Percentiles rank a stretch among this genome's conserved stretches.
Conservation (phyloP, 2,888 invertebrate species). For the Trichogramma evanescens region DNA sequence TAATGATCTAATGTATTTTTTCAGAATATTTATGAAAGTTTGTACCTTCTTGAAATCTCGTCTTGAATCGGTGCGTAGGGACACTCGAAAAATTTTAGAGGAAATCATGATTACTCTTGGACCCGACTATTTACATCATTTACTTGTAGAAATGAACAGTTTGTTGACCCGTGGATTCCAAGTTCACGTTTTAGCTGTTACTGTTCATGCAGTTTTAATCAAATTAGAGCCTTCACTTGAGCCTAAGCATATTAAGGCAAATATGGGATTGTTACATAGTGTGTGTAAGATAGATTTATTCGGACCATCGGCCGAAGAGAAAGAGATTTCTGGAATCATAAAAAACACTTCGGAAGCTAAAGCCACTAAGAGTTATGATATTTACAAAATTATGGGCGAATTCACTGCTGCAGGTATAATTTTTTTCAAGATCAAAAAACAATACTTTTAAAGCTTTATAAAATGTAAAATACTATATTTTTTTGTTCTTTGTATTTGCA, state of each 20-base stretch:
- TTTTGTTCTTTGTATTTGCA: background rate
- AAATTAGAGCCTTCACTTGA: constrained; percentile 64
- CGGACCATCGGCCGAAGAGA: constrained; percentile 81
- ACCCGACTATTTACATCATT: constrained; percentile 66
- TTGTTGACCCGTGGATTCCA: constrained; percentile 84
- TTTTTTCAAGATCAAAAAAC: background rate
- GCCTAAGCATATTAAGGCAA: constrained; percentile 71
- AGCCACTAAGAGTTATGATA: constrained; percentile 78
- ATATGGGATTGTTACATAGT: constrained; percentile 69
- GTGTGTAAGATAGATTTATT: constrained; percentile 84
- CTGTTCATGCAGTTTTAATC: constrained; percentile 75
- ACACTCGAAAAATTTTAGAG: constrained; percentile 84
- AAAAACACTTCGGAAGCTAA: constrained; percentile 77
- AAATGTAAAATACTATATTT: background rate
- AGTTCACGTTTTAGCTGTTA: constrained; percentile 86
- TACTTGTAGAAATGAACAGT: constrained; percentile 74
- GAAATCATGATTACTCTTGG: constrained; percentile 84
- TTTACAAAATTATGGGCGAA: constrained; percentile 72
- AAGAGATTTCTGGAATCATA: constrained; percentile 78
- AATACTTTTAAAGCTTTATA: background rate
- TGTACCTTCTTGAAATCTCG: constrained; percentile 87
- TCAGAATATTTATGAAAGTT: constrained; percentile 76
- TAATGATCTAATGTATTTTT: constrained; percentile 28
- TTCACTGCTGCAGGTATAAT: constrained; percentile 62
- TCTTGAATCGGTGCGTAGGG: constrained; percentile 75